phyloP scores from a whole-genome alignment of 2,888 invertebrate species.

The Drosophila ustulata region DNA sequence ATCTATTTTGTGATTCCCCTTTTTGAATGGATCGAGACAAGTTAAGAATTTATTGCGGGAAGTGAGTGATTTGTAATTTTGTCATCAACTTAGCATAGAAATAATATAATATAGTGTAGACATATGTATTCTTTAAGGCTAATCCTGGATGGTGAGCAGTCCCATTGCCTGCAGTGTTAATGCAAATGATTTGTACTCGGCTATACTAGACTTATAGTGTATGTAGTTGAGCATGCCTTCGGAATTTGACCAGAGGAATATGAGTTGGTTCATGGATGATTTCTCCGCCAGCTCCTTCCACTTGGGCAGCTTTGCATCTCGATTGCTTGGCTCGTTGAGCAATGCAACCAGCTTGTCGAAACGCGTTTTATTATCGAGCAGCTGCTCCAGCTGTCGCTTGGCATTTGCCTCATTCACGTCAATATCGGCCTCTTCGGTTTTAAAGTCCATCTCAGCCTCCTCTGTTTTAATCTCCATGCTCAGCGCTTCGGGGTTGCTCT shows the following conservation, averaged over 20 bases:
- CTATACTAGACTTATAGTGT: slow-evolving; percentile 60
- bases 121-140: neutral
- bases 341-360: slow-evolving; percentile 85
- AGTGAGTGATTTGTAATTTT: slow-evolving; percentile 1
- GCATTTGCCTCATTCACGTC: slow-evolving; percentile 6
- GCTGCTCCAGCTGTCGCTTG: slow-evolving; percentile 55
- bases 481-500: slow-evolving; percentile 55
- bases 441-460: neutral
- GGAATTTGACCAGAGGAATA: slow-evolving; percentile 87
- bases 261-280: slow-evolving; percentile 86
- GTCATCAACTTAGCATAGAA: slow-evolving; percentile 1
- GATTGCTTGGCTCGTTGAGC: slow-evolving; percentile 85
- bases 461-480: slow-evolving; percentile 34
- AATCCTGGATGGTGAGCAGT: slow-evolving; percentile 28
- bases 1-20: slow-evolving; percentile 24
- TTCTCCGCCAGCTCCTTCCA: slow-evolving; percentile 88
- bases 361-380: slow-evolving; percentile 78
- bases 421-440: neutral
- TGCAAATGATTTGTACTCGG: slow-evolving; percentile 59
- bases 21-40: slow-evolving; percentile 7
- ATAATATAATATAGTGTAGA: slow-evolving; percentile 2
- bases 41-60: slow-evolving; percentile 29
- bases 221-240: slow-evolving; percentile 86
- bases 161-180: slow-evolving; percentile 59
- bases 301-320: slow-evolving; percentile 82